phyloP scores from a whole-genome alignment of 2,797 vertebrate species.

The Dendrocincla tyrannina region DNA sequence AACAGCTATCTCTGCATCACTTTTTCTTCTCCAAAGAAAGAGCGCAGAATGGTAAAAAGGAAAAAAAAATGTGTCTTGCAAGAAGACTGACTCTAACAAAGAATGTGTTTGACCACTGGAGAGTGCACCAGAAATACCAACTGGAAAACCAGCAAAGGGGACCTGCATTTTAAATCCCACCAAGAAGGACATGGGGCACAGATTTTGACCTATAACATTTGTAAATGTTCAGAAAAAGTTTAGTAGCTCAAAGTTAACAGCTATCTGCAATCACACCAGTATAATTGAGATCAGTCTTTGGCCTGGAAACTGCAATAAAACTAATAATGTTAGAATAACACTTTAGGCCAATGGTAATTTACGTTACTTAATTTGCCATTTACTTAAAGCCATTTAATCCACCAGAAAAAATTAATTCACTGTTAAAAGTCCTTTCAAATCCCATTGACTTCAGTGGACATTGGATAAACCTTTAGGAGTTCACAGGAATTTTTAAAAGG shows the following conservation, averaged over 20 bases:
- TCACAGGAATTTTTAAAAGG: not conserved
- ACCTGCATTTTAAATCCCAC: not conserved
- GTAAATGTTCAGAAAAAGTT: not conserved
- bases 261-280: not conserved
- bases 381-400: not conserved
- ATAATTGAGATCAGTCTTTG: not conserved
- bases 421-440: conserved; percentile 15
- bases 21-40: not conserved
- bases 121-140: not conserved
- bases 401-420: not conserved
- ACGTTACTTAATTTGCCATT: conserved; percentile 23
- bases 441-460: not conserved
- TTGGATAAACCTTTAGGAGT: not conserved
- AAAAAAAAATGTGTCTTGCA: not conserved
- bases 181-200: not conserved
- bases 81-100: not conserved
- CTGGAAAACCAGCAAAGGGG: not conserved
- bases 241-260: not conserved
- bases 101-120: not conserved
- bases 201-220: not conserved
- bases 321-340: not conserved
- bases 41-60: not conserved
- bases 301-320: conserved; percentile 1
- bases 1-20: not conserved
- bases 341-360: conserved; percentile 31